phyloP scores from a whole-genome alignment of 2,888 invertebrate genomes.

The Morpho deidamia region DNA sequence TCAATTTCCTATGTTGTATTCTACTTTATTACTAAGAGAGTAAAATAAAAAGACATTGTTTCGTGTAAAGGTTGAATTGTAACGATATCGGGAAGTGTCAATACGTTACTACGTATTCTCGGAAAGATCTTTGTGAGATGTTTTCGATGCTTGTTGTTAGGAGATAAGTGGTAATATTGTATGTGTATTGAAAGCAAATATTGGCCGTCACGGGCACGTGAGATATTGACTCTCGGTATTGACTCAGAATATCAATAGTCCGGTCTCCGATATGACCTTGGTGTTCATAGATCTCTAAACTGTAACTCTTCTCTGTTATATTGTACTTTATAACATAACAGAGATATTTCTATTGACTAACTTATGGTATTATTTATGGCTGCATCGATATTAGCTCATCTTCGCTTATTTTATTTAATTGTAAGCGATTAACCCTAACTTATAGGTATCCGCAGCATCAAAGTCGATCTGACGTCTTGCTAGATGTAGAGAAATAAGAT shows the following conservation, averaged over 20 bases:
- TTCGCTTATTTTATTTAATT: too few species aligned
- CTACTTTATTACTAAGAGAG: neutral
- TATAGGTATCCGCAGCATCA: too few species aligned
- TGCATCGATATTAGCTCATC: too few species aligned
- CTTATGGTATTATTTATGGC: too few species aligned
- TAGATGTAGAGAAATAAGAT: too few species aligned
- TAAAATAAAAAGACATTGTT: constrained; percentile 13
- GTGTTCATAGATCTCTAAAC: constrained; percentile 16
- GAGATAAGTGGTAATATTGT: constrained; percentile 74
- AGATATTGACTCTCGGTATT: constrained; percentile 72
- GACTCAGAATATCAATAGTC: constrained; percentile 65
- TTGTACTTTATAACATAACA: constrained; percentile 1
- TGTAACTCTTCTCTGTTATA: constrained; percentile 7
- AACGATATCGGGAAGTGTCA: constrained; percentile 54
- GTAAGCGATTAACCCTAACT: too few species aligned
- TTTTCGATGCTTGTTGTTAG: constrained; percentile 61
- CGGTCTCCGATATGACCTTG: constrained; percentile 59
- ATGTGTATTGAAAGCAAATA: constrained; percentile 70
- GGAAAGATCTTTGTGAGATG: constrained; percentile 52
- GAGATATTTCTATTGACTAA: neutral
- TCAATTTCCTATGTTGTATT: too few species aligned
- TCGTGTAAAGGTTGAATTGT: constrained; percentile 35
- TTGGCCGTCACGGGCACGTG: constrained; percentile 66
- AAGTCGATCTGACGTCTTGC: too few species aligned
- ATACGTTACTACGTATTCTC: constrained; percentile 45